Base-by-base conservation (phyloP, 2,113 vertebrate species). In the Nibea albiflora region DNA sequence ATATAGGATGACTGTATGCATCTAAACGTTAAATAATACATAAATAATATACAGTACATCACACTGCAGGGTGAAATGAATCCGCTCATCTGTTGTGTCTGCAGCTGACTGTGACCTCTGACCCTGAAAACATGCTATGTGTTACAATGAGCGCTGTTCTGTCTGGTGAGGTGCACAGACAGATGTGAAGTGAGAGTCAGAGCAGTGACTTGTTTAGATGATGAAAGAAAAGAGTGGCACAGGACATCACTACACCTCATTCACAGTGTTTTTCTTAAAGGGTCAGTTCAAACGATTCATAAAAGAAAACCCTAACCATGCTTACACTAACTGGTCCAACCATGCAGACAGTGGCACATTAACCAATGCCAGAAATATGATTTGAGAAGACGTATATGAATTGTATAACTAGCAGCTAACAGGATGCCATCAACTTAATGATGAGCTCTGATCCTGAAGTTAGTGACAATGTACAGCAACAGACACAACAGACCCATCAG, bases 41-140 rank as follows among this genome's bases (percentile, higher is more conserved):
- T 1, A 53, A 5, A 24, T 17, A 73, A 24, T 7, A 65, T 3
- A 67, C 2, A 46, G 16, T 47, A 31, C 16, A 15, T 64, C 0
- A 4, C 15, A 54, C 20, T 39, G 39, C 7, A 61, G 22, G 28
- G 58, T 42, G 35, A 57, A 16, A 11, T 0, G 8, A 39, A 20
- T 61, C 11, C 1, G 22, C 16, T 65, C 3, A 22, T 2, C 15
- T 26, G 20, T 5, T 61, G 54, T 62, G 54, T 44, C 47, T 68
- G 67, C 10, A 31, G 39, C 60, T 61, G 54, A 54, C 26, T 11
- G 28, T 66, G 46, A 79, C 76, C 50, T 70, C 15, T 62, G 47
- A 67, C 20, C 42, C 22, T 62, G 26, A 11, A 16, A 46, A 16
- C 4, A 22, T 19, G 14, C 46, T 15, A 5, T 0, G 9, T 15